phyloP scores from a whole-genome alignment of 2,888 invertebrate species.

The Cabera pusaria region DNA sequence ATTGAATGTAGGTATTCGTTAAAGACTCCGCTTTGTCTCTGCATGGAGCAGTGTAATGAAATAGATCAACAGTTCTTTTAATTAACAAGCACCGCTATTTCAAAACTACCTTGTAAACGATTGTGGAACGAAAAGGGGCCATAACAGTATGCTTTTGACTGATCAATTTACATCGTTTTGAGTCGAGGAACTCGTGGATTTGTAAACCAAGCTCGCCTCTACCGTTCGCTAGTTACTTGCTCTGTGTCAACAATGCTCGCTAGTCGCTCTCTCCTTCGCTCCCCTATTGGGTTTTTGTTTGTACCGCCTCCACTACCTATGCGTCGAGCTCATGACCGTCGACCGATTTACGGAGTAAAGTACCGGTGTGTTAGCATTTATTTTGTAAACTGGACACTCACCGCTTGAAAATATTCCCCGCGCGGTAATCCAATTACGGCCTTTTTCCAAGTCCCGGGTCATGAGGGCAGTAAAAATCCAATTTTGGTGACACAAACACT shows the following conservation, averaged over 20 bases:
- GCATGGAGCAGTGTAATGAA: constrained; percentile 6
- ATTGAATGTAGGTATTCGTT: not conserved
- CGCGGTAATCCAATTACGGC: constrained; percentile 61
- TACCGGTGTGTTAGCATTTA: constrained; percentile 34
- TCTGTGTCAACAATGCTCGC: constrained; percentile 72
- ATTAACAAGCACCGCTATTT: constrained; percentile 23
- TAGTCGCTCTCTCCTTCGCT: constrained; percentile 67
- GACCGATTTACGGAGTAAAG: constrained; percentile 33
- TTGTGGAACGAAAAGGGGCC: constrained; percentile 36
- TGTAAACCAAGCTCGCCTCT: constrained; percentile 13
- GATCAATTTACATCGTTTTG: constrained; percentile 42
- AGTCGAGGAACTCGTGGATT: constrained; percentile 31
- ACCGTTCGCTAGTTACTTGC: constrained; percentile 48
- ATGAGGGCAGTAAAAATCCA: constrained; percentile 43
- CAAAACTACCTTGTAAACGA: constrained; percentile 20
- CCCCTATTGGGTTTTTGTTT: constrained; percentile 69
- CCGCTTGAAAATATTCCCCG: constrained; percentile 53
- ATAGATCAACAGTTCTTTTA: constrained; percentile 21
- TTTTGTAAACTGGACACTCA: constrained; percentile 49
- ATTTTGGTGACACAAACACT: constrained; percentile 43
- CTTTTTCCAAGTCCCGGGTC: constrained; percentile 50
- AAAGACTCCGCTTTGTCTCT: no score
- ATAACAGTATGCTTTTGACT: constrained; percentile 46
- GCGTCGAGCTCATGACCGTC: constrained; percentile 31
- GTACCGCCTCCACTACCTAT: constrained; percentile 54